Base-by-base conservation (phyloP, 2,888 invertebrate genomes). In the Alentia gelatinosa region DNA sequence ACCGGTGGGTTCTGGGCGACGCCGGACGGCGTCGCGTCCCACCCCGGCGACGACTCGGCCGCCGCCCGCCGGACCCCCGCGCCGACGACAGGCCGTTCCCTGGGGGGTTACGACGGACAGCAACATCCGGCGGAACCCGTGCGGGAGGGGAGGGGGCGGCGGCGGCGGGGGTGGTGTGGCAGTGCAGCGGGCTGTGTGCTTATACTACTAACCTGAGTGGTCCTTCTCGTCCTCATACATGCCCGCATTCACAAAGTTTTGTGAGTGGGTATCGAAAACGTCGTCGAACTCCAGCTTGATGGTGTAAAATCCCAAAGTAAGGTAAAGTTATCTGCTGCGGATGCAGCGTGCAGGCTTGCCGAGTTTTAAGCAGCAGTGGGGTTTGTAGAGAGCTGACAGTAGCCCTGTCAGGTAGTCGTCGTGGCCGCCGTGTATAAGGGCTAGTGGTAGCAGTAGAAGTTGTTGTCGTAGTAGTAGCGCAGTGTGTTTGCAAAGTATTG, bases 171-270 rank as follows among this genome's bases (percentile, higher is more conserved):
- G 47, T 9, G 19, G 47, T 19, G 9, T 19, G 47, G 47, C 47
- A 47, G 47, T 47, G 47, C 47, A 12, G 19, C 47, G 19, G 47
- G 19, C 47, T n/a, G 56, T 56, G 19, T 56, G 23, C 74, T 15
- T 12, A 30, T 74, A 5, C 74, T 74, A 74, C 74, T 74, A 74
- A 83, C 83, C 83, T 83, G 83, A 83, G n/a, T 39, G 83, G 39
- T 83, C 83, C 83, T 83, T 83, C 19, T 83, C 83, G n/a, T 83
- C 83, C 83, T 83, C 83, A 35, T 83, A 83, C 83, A 83, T 83
- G 19, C 42, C 42, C 23, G 83, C 83, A 83, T 83, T 83, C 83
- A 83, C 83, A 83, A 35, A 83, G 37, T 83, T 83, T 83, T 83
- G 83, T 83, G 83, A 83, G 39, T 83, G 83, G 39, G 83, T 83